Evolutionary conservation across 2,888 invertebrate species (phyloP).

Genomic region (Oscheius sp.): DNA sequence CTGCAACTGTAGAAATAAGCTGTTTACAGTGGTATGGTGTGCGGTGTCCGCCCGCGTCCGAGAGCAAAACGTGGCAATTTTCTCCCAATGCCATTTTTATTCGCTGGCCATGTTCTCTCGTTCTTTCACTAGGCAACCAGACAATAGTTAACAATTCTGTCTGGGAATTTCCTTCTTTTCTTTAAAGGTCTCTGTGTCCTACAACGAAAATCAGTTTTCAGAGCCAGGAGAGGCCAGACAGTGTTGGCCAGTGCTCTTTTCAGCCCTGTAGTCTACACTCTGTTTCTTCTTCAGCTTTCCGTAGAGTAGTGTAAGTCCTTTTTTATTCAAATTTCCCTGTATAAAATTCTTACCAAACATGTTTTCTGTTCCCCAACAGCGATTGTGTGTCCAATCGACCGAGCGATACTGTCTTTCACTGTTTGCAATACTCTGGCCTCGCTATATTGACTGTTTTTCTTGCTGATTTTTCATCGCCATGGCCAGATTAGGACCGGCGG

Average conservation of each 20-base stretch:
- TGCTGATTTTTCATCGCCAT: slow-evolving; percentile 18
- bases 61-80: no score
- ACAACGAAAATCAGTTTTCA: not conserved
- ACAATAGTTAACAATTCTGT: no score
- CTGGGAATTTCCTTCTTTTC: no score
- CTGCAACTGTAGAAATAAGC: no score
- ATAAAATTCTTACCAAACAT: not conserved
- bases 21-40: no score
- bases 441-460: slow-evolving; percentile 22
- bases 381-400: not conserved
- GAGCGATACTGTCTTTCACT: not conserved
- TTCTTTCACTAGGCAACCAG: no score
- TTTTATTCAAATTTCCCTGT: not conserved
- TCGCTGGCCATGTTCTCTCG: no score
- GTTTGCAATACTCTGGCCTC: not conserved
- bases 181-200: no score
- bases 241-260: slow-evolving; percentile 19
- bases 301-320: slow-evolving; percentile 36
- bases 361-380: not conserved
- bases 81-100: no score
- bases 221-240: slow-evolving; percentile 23
- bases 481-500: not conserved
- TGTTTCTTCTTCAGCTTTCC: slow-evolving; percentile 38
- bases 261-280: slow-evolving; percentile 31
- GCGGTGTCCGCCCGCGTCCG: no score